Evolutionary conservation across 2,797 vertebrate species (phyloP), one percentile per base, ranked within the genome.

Genomic region (Acrocephalus scirpaceus): DNA sequence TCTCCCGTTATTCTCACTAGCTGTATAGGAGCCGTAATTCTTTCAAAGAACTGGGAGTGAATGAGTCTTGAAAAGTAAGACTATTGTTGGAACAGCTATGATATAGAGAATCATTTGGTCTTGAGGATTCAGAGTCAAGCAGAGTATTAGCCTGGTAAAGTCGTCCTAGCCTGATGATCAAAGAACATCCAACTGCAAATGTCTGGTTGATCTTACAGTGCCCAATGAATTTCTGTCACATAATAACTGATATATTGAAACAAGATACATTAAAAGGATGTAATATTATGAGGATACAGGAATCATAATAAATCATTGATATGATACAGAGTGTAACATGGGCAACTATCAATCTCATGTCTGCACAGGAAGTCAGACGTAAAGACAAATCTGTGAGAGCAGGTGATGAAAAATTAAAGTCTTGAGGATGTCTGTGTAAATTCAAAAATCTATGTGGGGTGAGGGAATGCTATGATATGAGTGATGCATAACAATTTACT

Each of bases 401-500:
- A 48, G 22, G 4, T 56, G 22, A 62, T 58, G 21, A 81, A 81
- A 62, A 74, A 51, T 45, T 6, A 21, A 87, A 69, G 9, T 56
- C 62, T 56, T 62, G 25, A 64, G 13, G 8, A 51, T 67, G 19
- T 13, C 13, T 62, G 18, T 44, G 10, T 21, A 53, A 66, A 84
- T 69, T 84, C 36, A 75, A 60, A 56, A 74, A 45, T 4, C 11
- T 64, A 15, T 38, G 11, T 45, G 29, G 23, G 10, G 6, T 66
- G 48, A 78, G 22, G 7, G 18, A 89, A 74, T 34, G 9, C 6
- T 36, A 64, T 19, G 11, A 64, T 78, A 47, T 40, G 3, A 83
- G 23, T 0, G 1, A 48, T 36, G 10, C 14, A 34, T 77, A 36
- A 11, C 7, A 81, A 62, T 4, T 5, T 45, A 38, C 7, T 45